Conservation (phyloP, 2,888 invertebrate species). For the Auanema freiburgensis region DNA sequence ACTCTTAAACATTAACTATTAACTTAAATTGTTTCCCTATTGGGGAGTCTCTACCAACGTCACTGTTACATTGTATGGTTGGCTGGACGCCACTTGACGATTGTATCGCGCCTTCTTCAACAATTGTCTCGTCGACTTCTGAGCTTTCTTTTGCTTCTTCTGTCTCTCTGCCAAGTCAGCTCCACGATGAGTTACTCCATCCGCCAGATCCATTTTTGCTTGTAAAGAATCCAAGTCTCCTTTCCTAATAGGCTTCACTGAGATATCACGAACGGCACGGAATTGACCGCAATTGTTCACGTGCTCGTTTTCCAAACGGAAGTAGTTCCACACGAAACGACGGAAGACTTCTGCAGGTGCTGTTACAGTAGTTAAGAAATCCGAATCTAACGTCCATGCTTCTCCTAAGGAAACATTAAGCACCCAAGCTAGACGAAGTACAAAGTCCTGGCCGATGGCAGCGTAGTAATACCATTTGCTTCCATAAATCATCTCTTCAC, state of each 20-base stretch:
- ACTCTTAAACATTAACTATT: conserved; percentile 4
- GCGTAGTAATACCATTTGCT: conserved; percentile 81
- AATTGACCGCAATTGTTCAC: conserved; percentile 96
- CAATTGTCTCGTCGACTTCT: conserved; percentile 56
- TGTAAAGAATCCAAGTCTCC: conserved; percentile 23
- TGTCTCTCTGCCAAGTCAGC: conserved; percentile 60
- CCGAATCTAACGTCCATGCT: conserved; percentile 61
- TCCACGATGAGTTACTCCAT: conserved; percentile 62
- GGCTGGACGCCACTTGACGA: conserved; percentile 28
- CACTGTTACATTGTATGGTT: conserved; percentile 23
- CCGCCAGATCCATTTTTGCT: conserved; percentile 60
- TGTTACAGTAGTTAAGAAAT: conserved; percentile 59
- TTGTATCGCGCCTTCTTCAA: conserved; percentile 54
- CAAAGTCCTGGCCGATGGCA: conserved; percentile 90
- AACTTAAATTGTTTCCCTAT: conserved; percentile 12
- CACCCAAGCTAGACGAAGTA: conserved; percentile 90
- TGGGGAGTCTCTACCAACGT: conserved; percentile 28
- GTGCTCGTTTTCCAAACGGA: conserved; percentile 98
- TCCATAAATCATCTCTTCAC: conserved; percentile 65
- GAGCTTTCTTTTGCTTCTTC: conserved; percentile 62
- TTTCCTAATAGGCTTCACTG: conserved; percentile 83
- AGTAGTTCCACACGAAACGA: conserved; percentile 98
- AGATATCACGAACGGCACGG: conserved; percentile 94
- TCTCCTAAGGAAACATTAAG: conserved; percentile 75
- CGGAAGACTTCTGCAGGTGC: conserved; percentile 64